Base-by-base conservation (phyloP, 1,140 invertebrate species). In the Coelopa frigida region DNA sequence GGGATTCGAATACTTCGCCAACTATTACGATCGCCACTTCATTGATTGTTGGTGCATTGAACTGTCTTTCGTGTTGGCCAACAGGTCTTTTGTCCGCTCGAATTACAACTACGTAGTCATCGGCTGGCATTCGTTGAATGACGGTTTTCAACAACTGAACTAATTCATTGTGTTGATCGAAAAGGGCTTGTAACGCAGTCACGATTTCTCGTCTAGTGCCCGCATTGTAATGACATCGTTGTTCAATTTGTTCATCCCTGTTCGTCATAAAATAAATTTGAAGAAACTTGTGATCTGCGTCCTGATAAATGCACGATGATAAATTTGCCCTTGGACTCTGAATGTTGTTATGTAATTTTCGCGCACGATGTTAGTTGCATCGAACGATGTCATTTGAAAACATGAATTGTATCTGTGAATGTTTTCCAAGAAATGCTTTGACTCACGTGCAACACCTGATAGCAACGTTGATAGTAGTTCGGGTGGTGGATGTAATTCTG, bases 11-110 rank as follows among this genome's bases (percentile, higher is more conserved):
- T 11, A 48, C 14, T 20, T 46, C 56, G 4, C 67, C 68, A 11
- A 65, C 61, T 12, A 73, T 58, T 4, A 73, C 49, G 24, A 65
- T 51, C 14, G 62, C 68, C 20, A 74, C 67, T 59, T 73, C 65
- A 51, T 70, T 51, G 14, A 58, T 51, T 21, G 49, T 56, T 38
- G 70, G 65, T 38, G 58, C 65, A 56, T 75, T 76, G 45, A 62
- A 73, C 8, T 55, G 33, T 35, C 72, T 44, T 43, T 39, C 51
- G 46, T 78, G 74, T 59, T 72, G 49, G 10, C 56, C 56, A 31
- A 41, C 22, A 18, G 68, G 73, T 49, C 32, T 57, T 61, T 66
- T 61, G 51, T 72, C 66, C 5, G 68, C 60, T 48, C 45, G 49
- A 44, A 72, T 68, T 3, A 71, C 51, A 45, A 71, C 45, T 61